Percentiles rank a stretch among this genome's conserved stretches.
Evolutionary conservation across 2,797 vertebrate genomes (phyloP).

Genomic region (Chelidonichthys spinosus): DNA sequence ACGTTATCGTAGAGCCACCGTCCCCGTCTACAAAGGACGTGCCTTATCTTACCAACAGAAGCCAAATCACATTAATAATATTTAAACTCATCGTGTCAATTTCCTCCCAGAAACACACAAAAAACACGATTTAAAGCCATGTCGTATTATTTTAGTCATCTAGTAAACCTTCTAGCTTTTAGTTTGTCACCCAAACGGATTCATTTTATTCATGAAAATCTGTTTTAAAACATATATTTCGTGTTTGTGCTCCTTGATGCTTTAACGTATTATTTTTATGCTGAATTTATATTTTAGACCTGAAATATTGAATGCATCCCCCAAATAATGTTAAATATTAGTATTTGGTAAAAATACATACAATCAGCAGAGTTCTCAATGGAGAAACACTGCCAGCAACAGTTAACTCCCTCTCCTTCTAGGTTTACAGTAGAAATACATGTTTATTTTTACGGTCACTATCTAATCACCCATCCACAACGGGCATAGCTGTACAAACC

Average conservation of each 20-base stretch:
- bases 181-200: not conserved
- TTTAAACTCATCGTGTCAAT: not conserved
- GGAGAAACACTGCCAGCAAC: no score
- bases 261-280: not conserved
- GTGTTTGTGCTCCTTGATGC: not conserved
- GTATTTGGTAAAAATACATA: not conserved
- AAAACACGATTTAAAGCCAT: not conserved
- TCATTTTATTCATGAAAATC: rapidly evolving
- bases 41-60: not conserved
- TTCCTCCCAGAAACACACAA: not conserved
- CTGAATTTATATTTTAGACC: not conserved
- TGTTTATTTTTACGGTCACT: no score
- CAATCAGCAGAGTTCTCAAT: not conserved
- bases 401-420: no score
- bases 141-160: rapidly evolving
- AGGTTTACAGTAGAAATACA: no score
- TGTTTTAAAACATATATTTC: not conserved
- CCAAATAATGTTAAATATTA: not conserved
- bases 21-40: no score
- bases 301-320: rapidly evolving
- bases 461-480: no score
- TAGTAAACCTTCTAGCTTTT: not conserved
- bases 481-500: no score
- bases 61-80: not conserved
- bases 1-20: not conserved